Conservation (phyloP, 2,113 vertebrate species). For the Rhizomys pruinosus region DNA sequence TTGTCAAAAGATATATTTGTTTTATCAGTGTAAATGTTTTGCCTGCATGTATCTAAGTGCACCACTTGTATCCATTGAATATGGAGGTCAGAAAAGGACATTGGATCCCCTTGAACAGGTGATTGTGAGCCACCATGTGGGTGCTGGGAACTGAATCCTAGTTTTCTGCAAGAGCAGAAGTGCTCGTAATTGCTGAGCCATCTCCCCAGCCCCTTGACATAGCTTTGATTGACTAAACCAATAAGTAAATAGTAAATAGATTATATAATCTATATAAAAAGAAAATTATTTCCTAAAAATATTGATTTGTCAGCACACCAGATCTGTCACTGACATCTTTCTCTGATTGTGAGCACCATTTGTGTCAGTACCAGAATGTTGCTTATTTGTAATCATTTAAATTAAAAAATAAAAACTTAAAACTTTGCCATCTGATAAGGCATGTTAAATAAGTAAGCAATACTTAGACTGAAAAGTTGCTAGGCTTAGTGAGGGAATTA, state of each 20-base stretch:
- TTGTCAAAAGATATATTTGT: too few species aligned
- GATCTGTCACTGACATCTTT: background rate
- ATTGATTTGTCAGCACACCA: background rate
- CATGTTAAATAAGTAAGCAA: background rate
- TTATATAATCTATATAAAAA: constrained; percentile 38
- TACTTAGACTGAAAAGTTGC: too few species aligned
- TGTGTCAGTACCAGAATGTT: constrained; percentile 20
- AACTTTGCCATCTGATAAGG: background rate
- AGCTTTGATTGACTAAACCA: background rate
- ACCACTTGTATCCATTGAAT: too few species aligned
- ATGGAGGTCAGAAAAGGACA: too few species aligned
- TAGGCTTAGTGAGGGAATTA: too few species aligned
- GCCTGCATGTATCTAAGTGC: too few species aligned
- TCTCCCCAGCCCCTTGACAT: background rate
- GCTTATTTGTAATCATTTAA: constrained; percentile 14
- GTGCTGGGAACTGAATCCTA: too few species aligned
- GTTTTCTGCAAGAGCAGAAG: too few species aligned
- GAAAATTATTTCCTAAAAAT: constrained; percentile 28
- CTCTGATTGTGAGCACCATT: background rate
- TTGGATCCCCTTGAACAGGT: too few species aligned
- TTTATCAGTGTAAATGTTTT: too few species aligned
- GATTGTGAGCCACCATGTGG: too few species aligned
- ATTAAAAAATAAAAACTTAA: background rate
- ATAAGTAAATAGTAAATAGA: background rate
- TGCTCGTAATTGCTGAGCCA: too few species aligned